phyloP scores from a whole-genome alignment of 92 coral and sea anemone species.

The Pocillopora meandrina region DNA sequence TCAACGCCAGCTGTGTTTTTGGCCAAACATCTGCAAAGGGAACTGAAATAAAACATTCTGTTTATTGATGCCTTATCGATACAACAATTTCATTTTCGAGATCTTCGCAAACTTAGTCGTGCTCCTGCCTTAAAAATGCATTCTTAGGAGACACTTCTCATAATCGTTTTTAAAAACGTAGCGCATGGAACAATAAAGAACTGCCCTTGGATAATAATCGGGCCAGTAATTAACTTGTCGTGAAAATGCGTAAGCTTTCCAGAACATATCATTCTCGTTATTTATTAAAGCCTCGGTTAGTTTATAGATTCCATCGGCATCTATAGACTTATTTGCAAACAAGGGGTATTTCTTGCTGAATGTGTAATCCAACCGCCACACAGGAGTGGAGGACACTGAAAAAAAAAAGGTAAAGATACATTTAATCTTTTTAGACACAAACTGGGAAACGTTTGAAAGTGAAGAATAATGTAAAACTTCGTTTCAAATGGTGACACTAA shows the following conservation, averaged over 20 bases:
- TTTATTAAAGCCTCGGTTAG: constrained; percentile 69
- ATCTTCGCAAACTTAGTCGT: too few relatives aligned
- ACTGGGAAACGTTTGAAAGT: too few relatives aligned
- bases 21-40: too few relatives aligned
- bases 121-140: neutral
- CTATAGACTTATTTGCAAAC: constrained; percentile 55
- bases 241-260: constrained; percentile 64
- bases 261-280: constrained; percentile 55
- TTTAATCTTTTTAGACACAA: too few relatives aligned
- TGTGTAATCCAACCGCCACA: constrained; percentile 76
- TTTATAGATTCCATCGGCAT: constrained; percentile 66
- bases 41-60: too few relatives aligned
- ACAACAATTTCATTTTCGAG: too few relatives aligned
- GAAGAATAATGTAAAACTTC: too few relatives aligned
- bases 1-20: too few relatives aligned
- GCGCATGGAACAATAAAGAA: constrained; percentile 78
- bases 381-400: constrained; percentile 40
- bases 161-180: constrained; percentile 56
- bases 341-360: constrained; percentile 70
- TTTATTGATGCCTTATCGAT: too few relatives aligned
- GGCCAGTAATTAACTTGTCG: constrained; percentile 70
- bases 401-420: neutral
- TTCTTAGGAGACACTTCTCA: constrained; percentile 49
- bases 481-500: too few relatives aligned
- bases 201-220: constrained; percentile 57